These are phyloP conservation scores for Phymorhynchus buccinoides DNA, from an alignment of 1,140 invertebrate species.

Conservation along the genomic window DNA sequence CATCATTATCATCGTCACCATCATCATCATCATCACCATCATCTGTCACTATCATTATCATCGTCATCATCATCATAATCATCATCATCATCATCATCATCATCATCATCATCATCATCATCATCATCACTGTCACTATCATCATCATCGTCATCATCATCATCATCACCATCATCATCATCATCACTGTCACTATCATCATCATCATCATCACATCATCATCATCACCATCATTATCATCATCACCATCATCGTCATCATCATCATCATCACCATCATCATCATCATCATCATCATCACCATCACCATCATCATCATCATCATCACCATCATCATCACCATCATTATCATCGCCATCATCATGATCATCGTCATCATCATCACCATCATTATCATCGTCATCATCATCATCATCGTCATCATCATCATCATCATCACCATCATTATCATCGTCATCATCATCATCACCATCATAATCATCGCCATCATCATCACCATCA, in stretches of 20 bases:
- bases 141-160: background rate
- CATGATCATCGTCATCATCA: background rate
- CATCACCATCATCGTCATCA: background rate
- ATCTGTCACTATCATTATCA: too few relatives aligned
- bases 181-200: background rate
- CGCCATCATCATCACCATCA: background rate
- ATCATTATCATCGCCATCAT: background rate
- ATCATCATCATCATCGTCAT: background rate
- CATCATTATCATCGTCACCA: background rate
- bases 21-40: background rate
- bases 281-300: background rate
- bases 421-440: constrained; percentile 2
- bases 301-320: background rate
- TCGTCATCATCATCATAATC: background rate
- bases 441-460: background rate
- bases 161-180: background rate
- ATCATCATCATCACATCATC: background rate
- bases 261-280: constrained; percentile 6
- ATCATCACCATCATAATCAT: background rate
- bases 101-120: constrained; percentile 17
- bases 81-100: background rate
- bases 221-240: background rate
- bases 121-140: background rate
- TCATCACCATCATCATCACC: constrained; percentile 6
- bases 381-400: background rate